These are phyloP conservation scores for Parapristionchus giblindavisi DNA, from an alignment of 2,888 invertebrate species.

Conservation along the genomic window DNA sequence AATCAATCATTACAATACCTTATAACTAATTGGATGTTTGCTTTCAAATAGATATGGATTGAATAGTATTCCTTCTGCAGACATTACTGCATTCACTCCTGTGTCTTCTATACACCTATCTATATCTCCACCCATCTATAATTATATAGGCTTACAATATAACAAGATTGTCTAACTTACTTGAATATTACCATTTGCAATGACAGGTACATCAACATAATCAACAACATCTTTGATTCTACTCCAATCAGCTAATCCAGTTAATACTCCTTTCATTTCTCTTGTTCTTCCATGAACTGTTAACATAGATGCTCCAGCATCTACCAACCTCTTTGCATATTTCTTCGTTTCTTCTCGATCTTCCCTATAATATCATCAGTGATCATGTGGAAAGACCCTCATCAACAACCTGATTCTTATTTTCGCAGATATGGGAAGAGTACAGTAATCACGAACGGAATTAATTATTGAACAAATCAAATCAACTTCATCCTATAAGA, in stretches of 20 bases:
- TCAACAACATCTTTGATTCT: conserved; percentile 90
- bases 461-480: conserved; percentile 65
- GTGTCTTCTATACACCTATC: conserved; percentile 85
- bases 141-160: not conserved
- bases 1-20: conserved; percentile 10
- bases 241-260: conserved; percentile 92
- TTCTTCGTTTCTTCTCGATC: conserved; percentile 84
- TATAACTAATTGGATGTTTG: conserved; percentile 75
- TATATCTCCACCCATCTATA: conserved; percentile 84
- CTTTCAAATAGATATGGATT: conserved; percentile 89
- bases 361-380: conserved; percentile 75
- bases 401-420: conserved; percentile 78
- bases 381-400: not conserved
- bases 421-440: conserved; percentile 93
- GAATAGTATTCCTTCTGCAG: conserved; percentile 89
- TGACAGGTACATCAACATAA: conserved; percentile 87
- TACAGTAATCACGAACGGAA: conserved; percentile 57
- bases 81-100: conserved; percentile 79
- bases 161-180: conserved; percentile 71
- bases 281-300: conserved; percentile 95
- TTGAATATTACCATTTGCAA: conserved; percentile 97
- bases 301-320: conserved; percentile 84
- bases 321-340: conserved; percentile 92
- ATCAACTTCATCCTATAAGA: conserved; percentile 52
- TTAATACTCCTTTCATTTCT: conserved; percentile 84